Evolutionary conservation across 2,113 vertebrate genomes (phyloP).

Genomic region (Coptodon bakossiorum): DNA sequence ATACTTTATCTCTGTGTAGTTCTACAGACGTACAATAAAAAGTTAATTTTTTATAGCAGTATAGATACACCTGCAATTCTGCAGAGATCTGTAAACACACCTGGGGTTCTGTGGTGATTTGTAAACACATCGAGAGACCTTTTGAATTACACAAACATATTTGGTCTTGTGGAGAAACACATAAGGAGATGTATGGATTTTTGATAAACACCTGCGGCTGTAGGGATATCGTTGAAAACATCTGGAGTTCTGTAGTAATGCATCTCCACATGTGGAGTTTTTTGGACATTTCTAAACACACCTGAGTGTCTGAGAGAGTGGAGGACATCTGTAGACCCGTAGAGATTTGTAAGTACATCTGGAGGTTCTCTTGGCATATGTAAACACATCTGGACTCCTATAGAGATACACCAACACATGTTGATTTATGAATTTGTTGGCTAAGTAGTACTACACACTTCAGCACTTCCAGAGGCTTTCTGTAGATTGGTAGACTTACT

Average conservation of each 20-base stretch:
- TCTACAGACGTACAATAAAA: background rate
- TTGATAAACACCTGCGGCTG: background rate
- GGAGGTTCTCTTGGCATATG: background rate
- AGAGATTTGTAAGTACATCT: background rate
- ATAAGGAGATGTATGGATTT: background rate
- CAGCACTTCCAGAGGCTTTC: background rate
- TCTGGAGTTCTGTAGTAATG: background rate
- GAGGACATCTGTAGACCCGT: background rate
- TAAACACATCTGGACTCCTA: background rate
- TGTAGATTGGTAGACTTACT: background rate
- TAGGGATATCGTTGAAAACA: background rate
- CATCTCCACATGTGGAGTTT: background rate
- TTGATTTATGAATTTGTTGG: background rate
- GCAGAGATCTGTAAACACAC: background rate
- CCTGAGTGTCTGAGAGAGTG: background rate
- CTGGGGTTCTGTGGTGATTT: background rate
- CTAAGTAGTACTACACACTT: background rate
- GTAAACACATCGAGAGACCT: background rate
- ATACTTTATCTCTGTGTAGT: background rate
- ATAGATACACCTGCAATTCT: background rate
- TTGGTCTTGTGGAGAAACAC: background rate
- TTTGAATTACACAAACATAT: background rate
- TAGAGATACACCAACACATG: background rate
- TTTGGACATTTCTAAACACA: background rate
- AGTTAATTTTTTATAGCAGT: background rate